A percentile compares a stretch with the other conserved stretches of the same genome.
phyloP scores from a whole-genome alignment of 2,888 invertebrate species.

The Hydropsyche betteni region DNA sequence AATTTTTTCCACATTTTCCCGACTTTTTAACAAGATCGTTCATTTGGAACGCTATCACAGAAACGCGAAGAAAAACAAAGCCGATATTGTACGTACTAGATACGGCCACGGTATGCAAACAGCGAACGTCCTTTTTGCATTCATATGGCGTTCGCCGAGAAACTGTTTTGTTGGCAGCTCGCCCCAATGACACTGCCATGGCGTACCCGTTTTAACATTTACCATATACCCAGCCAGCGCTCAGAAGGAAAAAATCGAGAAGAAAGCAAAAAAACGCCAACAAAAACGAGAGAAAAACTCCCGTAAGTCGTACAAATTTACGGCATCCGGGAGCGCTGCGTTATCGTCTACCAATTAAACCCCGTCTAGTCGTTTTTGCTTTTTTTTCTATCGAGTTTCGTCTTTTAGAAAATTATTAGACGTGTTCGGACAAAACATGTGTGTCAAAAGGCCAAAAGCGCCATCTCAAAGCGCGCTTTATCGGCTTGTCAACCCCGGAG shows the following conservation, averaged over 20 bases:
- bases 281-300: not conserved
- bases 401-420: not conserved
- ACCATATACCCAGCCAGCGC: too few species aligned
- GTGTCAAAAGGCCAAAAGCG: constrained; percentile 28
- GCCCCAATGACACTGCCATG: constrained; percentile 11
- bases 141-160: constrained; percentile 13
- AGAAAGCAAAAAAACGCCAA: not conserved
- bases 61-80: too few species aligned
- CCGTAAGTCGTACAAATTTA: not conserved
- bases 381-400: too few species aligned
- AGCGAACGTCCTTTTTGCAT: too few species aligned
- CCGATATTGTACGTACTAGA: too few species aligned
- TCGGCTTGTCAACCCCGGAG: not conserved
- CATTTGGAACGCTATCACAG: too few species aligned
- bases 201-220: not conserved
- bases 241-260: not conserved
- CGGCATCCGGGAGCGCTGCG: constrained; percentile 21
- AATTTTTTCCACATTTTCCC: not conserved
- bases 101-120: too few species aligned
- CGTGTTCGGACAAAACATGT: constrained; percentile 11
- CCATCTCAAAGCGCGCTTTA: not conserved
- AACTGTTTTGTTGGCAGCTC: constrained; percentile 25
- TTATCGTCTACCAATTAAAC: constrained; percentile 27
- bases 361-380: not conserved
- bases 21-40: too few species aligned